Evolutionary conservation across 2,113 vertebrate species (phyloP).

Genomic region (Ginglymostoma cirratum): DNA sequence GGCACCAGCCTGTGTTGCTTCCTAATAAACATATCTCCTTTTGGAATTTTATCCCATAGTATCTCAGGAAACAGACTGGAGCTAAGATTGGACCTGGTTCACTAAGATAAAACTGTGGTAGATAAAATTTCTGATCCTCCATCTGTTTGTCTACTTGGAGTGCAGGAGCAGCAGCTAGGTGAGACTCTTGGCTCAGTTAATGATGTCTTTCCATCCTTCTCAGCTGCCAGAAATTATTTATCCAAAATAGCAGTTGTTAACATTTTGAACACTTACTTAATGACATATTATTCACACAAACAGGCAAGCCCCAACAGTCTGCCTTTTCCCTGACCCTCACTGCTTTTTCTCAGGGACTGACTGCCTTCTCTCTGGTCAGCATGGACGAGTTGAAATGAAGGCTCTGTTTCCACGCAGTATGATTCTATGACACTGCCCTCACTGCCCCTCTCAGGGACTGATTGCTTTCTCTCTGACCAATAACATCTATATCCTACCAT

Average conservation of each 20-base stretch:
- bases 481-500: too few relatives aligned
- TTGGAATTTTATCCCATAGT: background rate
- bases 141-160: background rate
- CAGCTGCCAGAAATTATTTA: background rate
- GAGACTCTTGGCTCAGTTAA: background rate
- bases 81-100: background rate
- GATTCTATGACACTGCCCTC: too few relatives aligned
- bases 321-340: too few relatives aligned
- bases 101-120: background rate
- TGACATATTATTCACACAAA: background rate
- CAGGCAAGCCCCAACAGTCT: background rate
- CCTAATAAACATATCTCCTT: background rate
- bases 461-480: too few relatives aligned
- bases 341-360: too few relatives aligned
- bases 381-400: too few relatives aligned
- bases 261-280: background rate
- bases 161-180: background rate
- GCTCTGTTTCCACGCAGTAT: too few relatives aligned
- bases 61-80: constrained; percentile 4
- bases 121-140: background rate
- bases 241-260: background rate
- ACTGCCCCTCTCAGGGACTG: too few relatives aligned
- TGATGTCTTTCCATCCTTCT: background rate
- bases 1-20: background rate
- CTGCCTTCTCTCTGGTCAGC: too few relatives aligned